Conservation (phyloP, 2,888 invertebrate species). For the Heliconius ethilla region DNA sequence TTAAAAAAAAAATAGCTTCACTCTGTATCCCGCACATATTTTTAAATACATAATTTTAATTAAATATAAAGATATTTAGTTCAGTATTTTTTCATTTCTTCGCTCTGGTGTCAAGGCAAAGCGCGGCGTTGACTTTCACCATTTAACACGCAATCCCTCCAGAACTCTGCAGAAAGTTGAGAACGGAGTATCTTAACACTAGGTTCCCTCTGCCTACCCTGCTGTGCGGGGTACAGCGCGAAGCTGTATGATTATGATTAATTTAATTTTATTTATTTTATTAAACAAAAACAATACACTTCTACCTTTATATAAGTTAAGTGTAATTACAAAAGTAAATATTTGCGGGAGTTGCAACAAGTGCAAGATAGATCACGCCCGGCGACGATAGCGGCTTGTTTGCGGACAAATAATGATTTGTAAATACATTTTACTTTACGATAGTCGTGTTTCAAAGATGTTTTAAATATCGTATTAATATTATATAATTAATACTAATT, state of each 20-base stretch:
- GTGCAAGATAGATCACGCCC: conserved; percentile 41
- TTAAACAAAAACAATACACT: not conserved
- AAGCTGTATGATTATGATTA: too few species aligned
- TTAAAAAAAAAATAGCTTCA: too few species aligned
- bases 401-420: conserved; percentile 25
- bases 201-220: too few species aligned
- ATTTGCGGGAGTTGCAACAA: conserved; percentile 35
- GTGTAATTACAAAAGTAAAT: conserved; percentile 33
- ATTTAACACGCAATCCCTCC: too few species aligned
- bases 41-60: not conserved
- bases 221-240: too few species aligned
- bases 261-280: not conserved
- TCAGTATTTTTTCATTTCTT: too few species aligned
- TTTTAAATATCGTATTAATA: conserved; percentile 1
- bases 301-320: conserved; percentile 4
- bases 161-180: too few species aligned
- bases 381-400: conserved; percentile 34
- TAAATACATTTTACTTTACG: conserved; percentile 14
- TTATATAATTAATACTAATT: not conserved
- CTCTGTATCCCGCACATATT: not conserved
- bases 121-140: too few species aligned
- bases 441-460: not conserved
- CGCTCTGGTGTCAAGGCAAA: too few species aligned
- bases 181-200: too few species aligned
- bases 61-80: too few species aligned